Base-by-base conservation (phyloP, 2,113 vertebrate genomes). In the Pavo muticus region DNA sequence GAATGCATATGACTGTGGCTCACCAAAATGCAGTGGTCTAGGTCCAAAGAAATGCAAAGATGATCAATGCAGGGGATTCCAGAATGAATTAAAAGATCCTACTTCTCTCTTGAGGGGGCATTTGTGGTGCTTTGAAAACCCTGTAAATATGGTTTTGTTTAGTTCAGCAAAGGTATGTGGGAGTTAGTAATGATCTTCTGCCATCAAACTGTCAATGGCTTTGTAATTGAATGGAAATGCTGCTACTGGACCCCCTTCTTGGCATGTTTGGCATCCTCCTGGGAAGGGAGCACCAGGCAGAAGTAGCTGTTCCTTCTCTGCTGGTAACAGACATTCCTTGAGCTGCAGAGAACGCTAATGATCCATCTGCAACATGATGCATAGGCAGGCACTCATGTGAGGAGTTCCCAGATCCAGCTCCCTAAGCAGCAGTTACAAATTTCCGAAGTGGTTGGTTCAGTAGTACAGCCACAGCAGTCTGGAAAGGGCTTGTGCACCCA, bases 1-100 rank as follows among this genome's bases (percentile, higher is more conserved):
- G 45, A 42, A 45, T 14, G 14, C 14, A 12, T 1, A 0, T 57
- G 24, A 69, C 20, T 27, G 56, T 1, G 0, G 9, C 57, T 89
- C 50, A 54, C 8, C 39, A 54, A 75, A 71, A 29, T 14, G 14
- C 45, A 14, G 47, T 25, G 7, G 6, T 56, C 40, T 86, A 2
- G 1, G 7, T 19, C 9, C 32, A 23, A 35, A 57, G 37, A 79
- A 29, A 61, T 19, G 40, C 52, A 61, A 61, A 72, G 37, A 35
- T 50, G 9, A 30, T 8, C 11, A 13, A 6, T 29, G 47, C 0
- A 37, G 14, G 11, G 25, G 30, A 56, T 11, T 21, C 29, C 44
- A 76, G 64, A 65, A 24, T 54, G 19, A 25, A 2, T 7, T 8
- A 39, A 40, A 85, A 71, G 63, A 63, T 59, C 61, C 56, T 37